phyloP scores from a whole-genome alignment of 2,888 invertebrate species.

The Tipula helvola region DNA sequence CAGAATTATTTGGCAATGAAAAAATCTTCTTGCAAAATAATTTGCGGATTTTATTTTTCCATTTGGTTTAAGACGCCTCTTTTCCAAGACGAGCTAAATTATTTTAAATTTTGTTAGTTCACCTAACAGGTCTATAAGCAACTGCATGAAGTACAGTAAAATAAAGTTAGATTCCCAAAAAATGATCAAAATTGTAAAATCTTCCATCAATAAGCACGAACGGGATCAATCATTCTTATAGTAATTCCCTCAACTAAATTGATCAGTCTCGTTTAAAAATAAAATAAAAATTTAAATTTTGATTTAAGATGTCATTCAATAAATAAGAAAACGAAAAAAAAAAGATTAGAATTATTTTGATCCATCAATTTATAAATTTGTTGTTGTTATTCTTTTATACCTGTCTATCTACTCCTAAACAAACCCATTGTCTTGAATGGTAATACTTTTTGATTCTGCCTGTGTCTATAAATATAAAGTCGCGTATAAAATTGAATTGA shows the following conservation, averaged over 20 bases:
- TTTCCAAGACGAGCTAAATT: too few species aligned
- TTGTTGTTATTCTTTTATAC: not conserved
- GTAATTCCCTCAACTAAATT: not conserved
- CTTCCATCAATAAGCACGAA: not conserved
- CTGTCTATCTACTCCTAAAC: not conserved
- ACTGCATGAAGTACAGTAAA: too few species aligned
- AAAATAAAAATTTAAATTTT: not conserved
- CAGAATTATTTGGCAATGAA: too few species aligned
- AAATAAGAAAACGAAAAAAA: not conserved
- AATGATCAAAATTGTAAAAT: not conserved
- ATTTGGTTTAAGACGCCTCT: too few species aligned
- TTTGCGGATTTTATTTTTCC: too few species aligned
- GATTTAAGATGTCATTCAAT: not conserved
- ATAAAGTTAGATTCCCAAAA: not conserved
- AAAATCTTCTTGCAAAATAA: too few species aligned
- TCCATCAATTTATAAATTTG: not conserved
- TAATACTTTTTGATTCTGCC: not conserved
- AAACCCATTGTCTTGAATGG: not conserved
- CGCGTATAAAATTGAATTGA: conserved; percentile 6
- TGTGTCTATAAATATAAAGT: not conserved
- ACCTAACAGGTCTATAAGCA: too few species aligned
- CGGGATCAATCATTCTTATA: not conserved
- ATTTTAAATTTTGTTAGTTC: too few species aligned
- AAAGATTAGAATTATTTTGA: not conserved
- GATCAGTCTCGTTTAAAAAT: not conserved